phyloP scores from a whole-genome alignment of 2,888 invertebrate genomes.

The Galeruca laticollis region DNA sequence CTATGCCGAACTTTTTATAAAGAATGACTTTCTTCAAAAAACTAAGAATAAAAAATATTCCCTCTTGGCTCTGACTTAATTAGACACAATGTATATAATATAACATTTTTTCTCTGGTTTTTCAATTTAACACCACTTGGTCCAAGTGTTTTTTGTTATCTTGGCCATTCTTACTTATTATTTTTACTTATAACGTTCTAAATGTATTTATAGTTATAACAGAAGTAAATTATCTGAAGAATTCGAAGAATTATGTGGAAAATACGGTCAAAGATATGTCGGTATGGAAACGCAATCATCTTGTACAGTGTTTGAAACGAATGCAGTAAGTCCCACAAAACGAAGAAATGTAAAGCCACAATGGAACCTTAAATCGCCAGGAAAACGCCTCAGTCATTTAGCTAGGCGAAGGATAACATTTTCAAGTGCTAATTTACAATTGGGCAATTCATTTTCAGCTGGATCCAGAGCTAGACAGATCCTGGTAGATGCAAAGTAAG shows the following conservation, averaged over 20 bases:
- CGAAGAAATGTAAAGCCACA: constrained; percentile 68
- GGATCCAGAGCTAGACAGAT: constrained; percentile 69
- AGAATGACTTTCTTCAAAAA: too few relatives aligned
- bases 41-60: too few relatives aligned
- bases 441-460: constrained; percentile 64
- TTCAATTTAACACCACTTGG: too few relatives aligned
- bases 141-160: too few relatives aligned
- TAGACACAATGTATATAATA: too few relatives aligned
- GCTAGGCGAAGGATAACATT: constrained; percentile 82
- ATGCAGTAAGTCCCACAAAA: constrained; percentile 73
- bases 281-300: constrained; percentile 81
- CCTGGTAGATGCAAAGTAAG: constrained; percentile 76
- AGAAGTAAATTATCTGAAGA: constrained; percentile 77
- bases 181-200: neutral
- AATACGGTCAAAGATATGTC: constrained; percentile 78
- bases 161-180: too few relatives aligned
- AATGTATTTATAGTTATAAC: constrained; percentile 73
- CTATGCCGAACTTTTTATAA: too few relatives aligned
- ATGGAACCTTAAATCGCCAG: constrained; percentile 76
- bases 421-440: constrained; percentile 76
- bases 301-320: constrained; percentile 72
- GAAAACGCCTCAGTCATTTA: constrained; percentile 81
- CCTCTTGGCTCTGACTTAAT: too few relatives aligned
- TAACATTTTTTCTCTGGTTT: too few relatives aligned
- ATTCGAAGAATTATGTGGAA: constrained; percentile 75